Conservation (phyloP, 2,797 vertebrate species). For the Muscicapa striata region DNA sequence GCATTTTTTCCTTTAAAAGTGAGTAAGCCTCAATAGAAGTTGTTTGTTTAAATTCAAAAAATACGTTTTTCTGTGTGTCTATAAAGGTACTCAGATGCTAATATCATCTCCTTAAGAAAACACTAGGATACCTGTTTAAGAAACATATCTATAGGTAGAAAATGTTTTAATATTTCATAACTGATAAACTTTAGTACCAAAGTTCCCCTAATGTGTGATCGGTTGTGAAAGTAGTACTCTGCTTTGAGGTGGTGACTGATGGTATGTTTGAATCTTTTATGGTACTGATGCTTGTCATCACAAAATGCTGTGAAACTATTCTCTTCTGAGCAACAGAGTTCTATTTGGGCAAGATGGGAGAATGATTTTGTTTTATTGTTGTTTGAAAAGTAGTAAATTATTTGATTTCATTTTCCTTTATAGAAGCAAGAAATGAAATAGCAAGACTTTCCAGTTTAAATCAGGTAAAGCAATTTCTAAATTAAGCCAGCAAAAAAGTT, state of each 20-base stretch:
- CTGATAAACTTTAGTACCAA: neutral
- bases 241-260: neutral
- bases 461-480: conserved; percentile 79
- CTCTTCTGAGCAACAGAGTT: neutral
- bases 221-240: neutral
- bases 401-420: conserved; percentile 53
- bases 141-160: neutral
- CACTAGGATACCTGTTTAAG: neutral
- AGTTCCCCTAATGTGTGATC: neutral
- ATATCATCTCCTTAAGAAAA: neutral
- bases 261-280: neutral
- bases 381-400: neutral
- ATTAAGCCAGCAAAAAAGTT: neutral
- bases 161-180: neutral
- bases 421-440: conserved; percentile 88
- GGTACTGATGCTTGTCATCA: neutral
- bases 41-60: neutral
- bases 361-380: neutral
- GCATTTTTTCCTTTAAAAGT: neutral
- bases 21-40: neutral
- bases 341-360: neutral
- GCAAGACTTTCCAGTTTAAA: conserved; percentile 79
- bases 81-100: neutral
- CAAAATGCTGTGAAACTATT: neutral
- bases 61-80: neutral